phyloP scores from a whole-genome alignment of 1,140 invertebrate genomes.

The Aphidius ervi region DNA sequence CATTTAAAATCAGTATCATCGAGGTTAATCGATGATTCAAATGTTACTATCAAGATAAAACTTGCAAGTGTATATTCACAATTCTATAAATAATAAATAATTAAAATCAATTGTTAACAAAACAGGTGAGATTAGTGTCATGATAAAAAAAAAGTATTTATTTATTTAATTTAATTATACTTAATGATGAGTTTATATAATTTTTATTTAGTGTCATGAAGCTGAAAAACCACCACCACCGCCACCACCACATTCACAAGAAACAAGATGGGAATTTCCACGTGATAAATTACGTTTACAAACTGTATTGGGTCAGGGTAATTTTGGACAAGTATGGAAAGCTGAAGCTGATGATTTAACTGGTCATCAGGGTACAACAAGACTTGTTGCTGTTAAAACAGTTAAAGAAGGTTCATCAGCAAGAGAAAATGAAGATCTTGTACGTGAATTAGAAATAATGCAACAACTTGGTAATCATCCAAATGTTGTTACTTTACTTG shows the following conservation, averaged over 20 bases:
- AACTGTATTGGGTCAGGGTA: constrained; percentile 75
- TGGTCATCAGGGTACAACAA: constrained; percentile 70
- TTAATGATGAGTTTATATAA: neutral
- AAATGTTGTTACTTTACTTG: constrained; percentile 79
- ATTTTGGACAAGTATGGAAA: constrained; percentile 84
- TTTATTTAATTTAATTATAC: too few species aligned
- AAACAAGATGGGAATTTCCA: constrained; percentile 72
- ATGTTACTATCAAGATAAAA: too few species aligned
- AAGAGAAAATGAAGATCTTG: constrained; percentile 73
- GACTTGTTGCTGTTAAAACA: constrained; percentile 78
- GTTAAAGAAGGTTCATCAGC: constrained; percentile 70
- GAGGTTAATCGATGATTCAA: too few species aligned
- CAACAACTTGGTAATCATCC: constrained; percentile 79
- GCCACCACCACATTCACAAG: constrained; percentile 52
- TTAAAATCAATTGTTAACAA: too few species aligned
- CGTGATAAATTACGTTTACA: constrained; percentile 73
- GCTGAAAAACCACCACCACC: constrained; percentile 41
- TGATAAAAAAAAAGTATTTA: too few species aligned
- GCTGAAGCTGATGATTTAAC: constrained; percentile 75
- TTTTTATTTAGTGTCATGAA: constrained; percentile 44
- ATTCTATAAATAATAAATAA: too few species aligned
- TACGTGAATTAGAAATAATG: constrained; percentile 78
- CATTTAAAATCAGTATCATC: too few species aligned
- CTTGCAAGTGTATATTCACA: too few species aligned
- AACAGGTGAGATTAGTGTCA: too few species aligned